Evolutionary conservation across 2,888 invertebrate species (phyloP).

Genomic region (Mesorhabditis spiculigera): DNA sequence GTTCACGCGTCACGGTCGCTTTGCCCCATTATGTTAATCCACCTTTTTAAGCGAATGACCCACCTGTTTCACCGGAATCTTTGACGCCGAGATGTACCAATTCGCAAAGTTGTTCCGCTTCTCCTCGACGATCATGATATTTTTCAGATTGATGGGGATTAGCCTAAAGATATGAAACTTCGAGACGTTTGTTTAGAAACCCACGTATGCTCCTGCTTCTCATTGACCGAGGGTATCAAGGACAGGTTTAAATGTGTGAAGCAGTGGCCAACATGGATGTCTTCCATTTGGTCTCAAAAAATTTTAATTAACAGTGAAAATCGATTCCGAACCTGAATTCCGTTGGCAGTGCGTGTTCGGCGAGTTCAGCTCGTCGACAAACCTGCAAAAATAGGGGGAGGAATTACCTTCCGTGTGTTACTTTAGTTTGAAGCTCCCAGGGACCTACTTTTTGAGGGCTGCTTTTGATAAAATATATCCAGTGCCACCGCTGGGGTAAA

Average conservation of each 20-base stretch:
- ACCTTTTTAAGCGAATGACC: not conserved
- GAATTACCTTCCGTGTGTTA: not conserved
- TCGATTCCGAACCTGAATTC: not conserved
- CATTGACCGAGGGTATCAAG: not conserved
- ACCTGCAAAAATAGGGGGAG: not conserved
- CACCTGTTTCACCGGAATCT: not conserved
- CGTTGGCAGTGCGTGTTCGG: not conserved
- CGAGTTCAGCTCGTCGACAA: not conserved
- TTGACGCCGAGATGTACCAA: not conserved
- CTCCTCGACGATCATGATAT: not conserved
- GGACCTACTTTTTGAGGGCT: not conserved
- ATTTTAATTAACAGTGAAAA: not conserved
- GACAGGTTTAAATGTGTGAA: not conserved
- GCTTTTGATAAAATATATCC: constrained; percentile 5
- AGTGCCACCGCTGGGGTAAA: not conserved
- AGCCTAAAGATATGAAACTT: not conserved
- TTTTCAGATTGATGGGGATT: not conserved
- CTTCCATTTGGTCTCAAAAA: constrained; percentile 2
- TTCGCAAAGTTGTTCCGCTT: not conserved
- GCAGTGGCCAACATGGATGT: not conserved
- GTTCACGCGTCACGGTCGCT: too few relatives aligned
- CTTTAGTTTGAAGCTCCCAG: not conserved
- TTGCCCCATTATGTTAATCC: too few relatives aligned
- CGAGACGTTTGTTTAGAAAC: too few relatives aligned
- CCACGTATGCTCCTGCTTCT: not conserved